Conservation (phyloP, 2,797 vertebrate genomes). For the Tragelaphus oryx region DNA sequence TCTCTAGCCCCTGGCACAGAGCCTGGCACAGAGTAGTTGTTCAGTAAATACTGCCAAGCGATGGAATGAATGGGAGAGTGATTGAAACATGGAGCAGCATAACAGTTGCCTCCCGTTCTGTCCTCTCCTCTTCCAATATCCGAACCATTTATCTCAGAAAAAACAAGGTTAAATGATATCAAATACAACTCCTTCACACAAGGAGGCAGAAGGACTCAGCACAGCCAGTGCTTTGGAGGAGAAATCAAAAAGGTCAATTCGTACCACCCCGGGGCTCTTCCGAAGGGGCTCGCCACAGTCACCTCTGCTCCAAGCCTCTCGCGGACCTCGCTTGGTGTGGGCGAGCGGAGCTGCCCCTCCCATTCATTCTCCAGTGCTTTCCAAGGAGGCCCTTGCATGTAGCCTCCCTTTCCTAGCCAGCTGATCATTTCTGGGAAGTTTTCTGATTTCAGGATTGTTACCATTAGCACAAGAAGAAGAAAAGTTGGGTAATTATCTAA, state of each 20-base stretch:
- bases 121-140: background rate
- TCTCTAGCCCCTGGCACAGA: background rate
- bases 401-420: background rate
- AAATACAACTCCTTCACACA: background rate
- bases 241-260: background rate
- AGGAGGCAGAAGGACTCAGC: background rate
- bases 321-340: background rate
- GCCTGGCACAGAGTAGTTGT: background rate
- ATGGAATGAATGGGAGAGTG: too few relatives aligned
- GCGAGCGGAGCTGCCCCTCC: accelerated
- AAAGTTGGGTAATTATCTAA: background rate
- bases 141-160: background rate
- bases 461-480: background rate
- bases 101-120: too few relatives aligned
- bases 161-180: background rate
- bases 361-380: background rate
- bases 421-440: background rate
- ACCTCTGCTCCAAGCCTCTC: background rate
- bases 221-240: background rate
- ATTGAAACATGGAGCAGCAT: accelerated
- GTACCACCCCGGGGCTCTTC: background rate
- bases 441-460: constrained; percentile 28
- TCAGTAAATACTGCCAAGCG: background rate
- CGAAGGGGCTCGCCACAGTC: background rate
- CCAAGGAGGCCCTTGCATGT: background rate